Percentiles rank a stretch among this genome's conserved stretches.
phyloP scores from a whole-genome alignment of 2,888 invertebrate genomes.

The Lycaena phlaeas region DNA sequence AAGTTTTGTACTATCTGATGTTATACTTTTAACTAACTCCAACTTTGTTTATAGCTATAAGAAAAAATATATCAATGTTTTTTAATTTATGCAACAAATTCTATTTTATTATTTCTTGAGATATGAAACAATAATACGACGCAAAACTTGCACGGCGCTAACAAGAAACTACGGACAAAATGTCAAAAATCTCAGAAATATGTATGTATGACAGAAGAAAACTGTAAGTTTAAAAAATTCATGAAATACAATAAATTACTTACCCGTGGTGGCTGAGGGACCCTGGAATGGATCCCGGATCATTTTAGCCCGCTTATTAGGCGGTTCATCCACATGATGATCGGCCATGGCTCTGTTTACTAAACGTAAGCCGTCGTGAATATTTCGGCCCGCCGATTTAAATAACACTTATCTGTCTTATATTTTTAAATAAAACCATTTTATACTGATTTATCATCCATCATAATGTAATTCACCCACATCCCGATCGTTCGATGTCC shows the following conservation, averaged over 20 bases:
- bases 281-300: conserved; percentile 87
- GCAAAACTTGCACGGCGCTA: conserved; percentile 66
- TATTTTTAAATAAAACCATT: conserved; percentile 69
- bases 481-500: conserved; percentile 79
- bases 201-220: conserved; percentile 60
- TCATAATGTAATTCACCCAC: conserved; percentile 75
- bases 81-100: too few relatives aligned
- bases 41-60: too few relatives aligned
- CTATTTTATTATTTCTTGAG: conserved; percentile 12
- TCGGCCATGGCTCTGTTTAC: conserved; percentile 91
- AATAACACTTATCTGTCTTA: conserved; percentile 70
- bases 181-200: conserved; percentile 61
- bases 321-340: conserved; percentile 95
- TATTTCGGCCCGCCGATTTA: conserved; percentile 74
- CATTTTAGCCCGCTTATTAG: conserved; percentile 96
- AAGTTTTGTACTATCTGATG: too few relatives aligned
- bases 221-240: conserved; percentile 44
- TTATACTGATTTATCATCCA: conserved; percentile 69
- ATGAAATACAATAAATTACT: conserved; percentile 61
- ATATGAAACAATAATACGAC: conserved; percentile 56
- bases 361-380: conserved; percentile 77
- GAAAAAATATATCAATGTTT: too few relatives aligned
- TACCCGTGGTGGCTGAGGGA: conserved; percentile 85
- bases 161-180: conserved; percentile 57
- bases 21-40: too few relatives aligned